Conservation (phyloP, 2,888 invertebrate species). For the Nymphalis c-album region DNA sequence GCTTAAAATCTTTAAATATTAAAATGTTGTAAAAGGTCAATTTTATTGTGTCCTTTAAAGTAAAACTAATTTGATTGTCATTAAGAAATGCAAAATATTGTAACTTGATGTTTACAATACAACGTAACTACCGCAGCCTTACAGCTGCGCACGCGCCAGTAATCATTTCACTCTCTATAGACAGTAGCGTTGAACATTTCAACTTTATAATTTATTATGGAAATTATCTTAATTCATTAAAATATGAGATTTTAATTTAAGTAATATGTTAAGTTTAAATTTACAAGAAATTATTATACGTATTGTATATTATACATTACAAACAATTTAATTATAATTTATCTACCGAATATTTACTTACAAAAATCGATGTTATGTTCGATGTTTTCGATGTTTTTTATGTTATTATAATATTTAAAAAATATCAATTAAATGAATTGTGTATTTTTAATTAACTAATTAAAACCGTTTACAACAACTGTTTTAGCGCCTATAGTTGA, state of each 20-base stretch:
- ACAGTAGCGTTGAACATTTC: conserved; percentile 57
- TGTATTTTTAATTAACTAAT: neutral
- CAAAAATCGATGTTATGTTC: neutral
- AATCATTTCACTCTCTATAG: conserved; percentile 77
- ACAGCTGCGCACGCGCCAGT: conserved; percentile 50
- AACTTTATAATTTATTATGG: neutral
- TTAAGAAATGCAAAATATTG: neutral
- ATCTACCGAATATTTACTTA: too few species aligned
- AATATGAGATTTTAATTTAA: too few species aligned
- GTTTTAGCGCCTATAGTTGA: conserved; percentile 54
- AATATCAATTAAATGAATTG: neutral
- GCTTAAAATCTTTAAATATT: too few species aligned
- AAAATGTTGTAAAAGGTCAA: too few species aligned
- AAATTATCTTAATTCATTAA: too few species aligned
- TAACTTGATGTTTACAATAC: conserved; percentile 20
- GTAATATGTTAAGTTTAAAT: too few species aligned
- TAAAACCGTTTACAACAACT: neutral
- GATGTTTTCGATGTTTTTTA: too few species aligned
- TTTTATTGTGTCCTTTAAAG: neutral
- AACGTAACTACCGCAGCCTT: conserved; percentile 46
- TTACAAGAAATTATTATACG: too few species aligned
- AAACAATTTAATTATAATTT: too few species aligned
- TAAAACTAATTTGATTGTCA: neutral
- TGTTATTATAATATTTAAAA: too few species aligned
- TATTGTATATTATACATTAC: too few species aligned